These are phyloP conservation scores for Prunella himalayana DNA, from an alignment of 2,113 vertebrate species.

Conservation along the genomic window DNA sequence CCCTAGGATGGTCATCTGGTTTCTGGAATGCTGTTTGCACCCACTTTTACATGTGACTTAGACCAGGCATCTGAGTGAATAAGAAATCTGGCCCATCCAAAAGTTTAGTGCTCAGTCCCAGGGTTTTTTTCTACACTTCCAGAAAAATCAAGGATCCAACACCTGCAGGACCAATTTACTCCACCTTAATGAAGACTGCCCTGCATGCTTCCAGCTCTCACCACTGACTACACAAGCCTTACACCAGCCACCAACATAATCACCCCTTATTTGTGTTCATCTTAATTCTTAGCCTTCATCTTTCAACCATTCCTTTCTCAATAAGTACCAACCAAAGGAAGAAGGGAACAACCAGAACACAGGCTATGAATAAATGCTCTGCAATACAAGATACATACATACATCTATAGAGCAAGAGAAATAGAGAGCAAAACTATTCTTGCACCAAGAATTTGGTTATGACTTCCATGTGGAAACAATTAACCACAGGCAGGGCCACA, in stretches of 20 bases:
- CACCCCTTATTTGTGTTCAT: background rate
- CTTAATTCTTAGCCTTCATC: background rate
- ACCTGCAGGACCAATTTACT: background rate
- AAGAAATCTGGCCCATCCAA: background rate
- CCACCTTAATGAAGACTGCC: background rate
- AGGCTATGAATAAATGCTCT: background rate
- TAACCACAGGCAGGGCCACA: background rate
- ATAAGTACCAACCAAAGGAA: background rate
- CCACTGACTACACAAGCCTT: background rate
- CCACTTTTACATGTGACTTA: background rate
- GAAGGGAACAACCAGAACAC: background rate
- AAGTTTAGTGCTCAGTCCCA: background rate
- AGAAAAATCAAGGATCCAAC: background rate
- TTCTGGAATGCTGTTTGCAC: background rate
- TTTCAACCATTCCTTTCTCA: background rate
- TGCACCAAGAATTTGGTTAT: background rate
- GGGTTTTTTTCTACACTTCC: rapidly evolving
- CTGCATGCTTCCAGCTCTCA: background rate
- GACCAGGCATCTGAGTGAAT: background rate
- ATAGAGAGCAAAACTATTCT: background rate
- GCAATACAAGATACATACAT: background rate
- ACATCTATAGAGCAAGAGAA: background rate
- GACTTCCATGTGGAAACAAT: background rate
- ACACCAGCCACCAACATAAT: background rate
- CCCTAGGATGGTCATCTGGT: background rate